Evolutionary conservation across 2,797 vertebrate genomes (phyloP), one percentile per base, ranked within the genome.

Genomic region (Mus caroli): DNA sequence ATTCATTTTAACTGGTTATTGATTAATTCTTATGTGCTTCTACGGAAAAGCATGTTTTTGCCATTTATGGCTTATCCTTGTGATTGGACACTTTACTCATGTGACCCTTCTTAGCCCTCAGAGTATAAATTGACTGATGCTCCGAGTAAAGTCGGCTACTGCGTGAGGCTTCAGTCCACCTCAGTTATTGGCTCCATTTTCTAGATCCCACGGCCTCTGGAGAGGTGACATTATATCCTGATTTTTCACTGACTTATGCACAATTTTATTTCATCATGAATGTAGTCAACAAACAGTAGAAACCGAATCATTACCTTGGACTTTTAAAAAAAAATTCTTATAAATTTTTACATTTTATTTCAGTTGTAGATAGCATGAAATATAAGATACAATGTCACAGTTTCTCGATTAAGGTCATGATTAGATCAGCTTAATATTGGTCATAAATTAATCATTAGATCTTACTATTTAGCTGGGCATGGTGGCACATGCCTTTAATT

Each of bases 291-390:
- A 76, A 90, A 83, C 67, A 62, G 50, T 20, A 58, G 62, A 37
- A 73, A 82, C 1, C 46, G 19, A 34, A 60, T 75, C 56, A 71
- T 40, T 77, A 62, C 54, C 26, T 78, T 3, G 82, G 52, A 75
- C 24, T 75, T n/a, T 50, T 37, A 15, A 12, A 91, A 7, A n/a
- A n/a, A n/a, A n/a, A n/a, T 58, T 7, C 24, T 60, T 34, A 87
- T 26, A 56, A 79, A n/a, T 82, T 67, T 87, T 96, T 64, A 91
- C n/a, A 75, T 40, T 71, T 60, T 67, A 37, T 50, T 90, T 91
- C 17, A 31, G 31, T 77, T 64, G 52, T 17, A 79, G 43, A 31
- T 84, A 60, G 2, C 58, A 71, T 85, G n/a, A 92, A 84, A 75
- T 79, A 90, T 37, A 69, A 79, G 84, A 58, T 71, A n/a, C 28